phyloP scores from a whole-genome alignment of 1,140 invertebrate species.

The Amphibalanus amphitrite region DNA sequence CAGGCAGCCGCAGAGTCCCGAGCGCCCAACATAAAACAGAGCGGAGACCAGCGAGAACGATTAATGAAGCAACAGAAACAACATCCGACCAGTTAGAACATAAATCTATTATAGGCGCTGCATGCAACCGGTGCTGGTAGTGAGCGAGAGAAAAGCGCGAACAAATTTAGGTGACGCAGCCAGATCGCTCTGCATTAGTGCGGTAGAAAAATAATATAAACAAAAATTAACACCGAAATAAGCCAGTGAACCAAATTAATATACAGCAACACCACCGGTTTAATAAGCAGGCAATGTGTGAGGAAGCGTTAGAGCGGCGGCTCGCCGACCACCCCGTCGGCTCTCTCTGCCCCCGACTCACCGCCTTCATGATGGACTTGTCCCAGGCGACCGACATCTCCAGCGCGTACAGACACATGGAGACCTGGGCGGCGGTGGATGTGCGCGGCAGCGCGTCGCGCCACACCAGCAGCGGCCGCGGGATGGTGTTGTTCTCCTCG shows the following conservation, averaged over 20 bases:
- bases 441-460: conserved; percentile 64
- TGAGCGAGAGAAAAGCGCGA: too few relatives aligned
- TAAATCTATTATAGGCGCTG: neutral
- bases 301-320: too few relatives aligned
- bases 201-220: too few relatives aligned
- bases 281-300: too few relatives aligned
- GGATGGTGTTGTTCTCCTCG: neutral
- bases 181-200: too few relatives aligned
- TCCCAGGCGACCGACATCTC: conserved; percentile 91
- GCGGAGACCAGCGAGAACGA: too few relatives aligned
- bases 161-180: too few relatives aligned
- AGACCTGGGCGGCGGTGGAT: conserved; percentile 69
- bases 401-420: conserved; percentile 73
- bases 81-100: conserved; percentile 7
- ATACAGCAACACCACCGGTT: conserved; percentile 1
- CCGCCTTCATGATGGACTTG: conserved; percentile 97
- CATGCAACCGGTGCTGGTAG: neutral
- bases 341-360: conserved; percentile 36
- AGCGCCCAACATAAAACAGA: too few relatives aligned
- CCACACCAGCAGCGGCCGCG: conserved; percentile 55
- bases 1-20: too few relatives aligned
- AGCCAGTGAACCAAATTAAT: conserved; percentile 6
- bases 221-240: too few relatives aligned
- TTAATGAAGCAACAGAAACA: too few relatives aligned
- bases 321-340: too few relatives aligned